These are phyloP conservation scores for Gymnopithys bicolor DNA, from an alignment of 2,797 vertebrate genomes.

Conservation along the genomic window DNA sequence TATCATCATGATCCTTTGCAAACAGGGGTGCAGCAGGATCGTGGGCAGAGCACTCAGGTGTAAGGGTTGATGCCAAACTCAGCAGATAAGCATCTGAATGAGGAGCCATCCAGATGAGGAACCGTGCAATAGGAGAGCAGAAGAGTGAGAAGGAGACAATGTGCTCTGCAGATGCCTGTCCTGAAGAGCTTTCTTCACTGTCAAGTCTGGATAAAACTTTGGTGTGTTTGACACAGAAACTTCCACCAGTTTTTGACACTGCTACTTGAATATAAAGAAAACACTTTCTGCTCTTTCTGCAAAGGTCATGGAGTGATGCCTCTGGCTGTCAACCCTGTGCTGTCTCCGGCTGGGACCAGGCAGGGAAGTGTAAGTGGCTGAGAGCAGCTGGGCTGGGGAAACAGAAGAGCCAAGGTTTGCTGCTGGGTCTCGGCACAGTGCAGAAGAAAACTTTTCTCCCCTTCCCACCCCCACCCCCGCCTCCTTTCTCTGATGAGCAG, in stretches of 20 bases:
- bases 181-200: not conserved
- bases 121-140: not conserved
- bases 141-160: not conserved
- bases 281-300: not conserved
- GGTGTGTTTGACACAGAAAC: not conserved
- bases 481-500: not conserved
- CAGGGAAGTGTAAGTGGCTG: not conserved
- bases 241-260: not conserved
- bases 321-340: not conserved
- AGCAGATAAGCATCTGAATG: conserved; percentile 30
- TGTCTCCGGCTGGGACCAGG: not conserved
- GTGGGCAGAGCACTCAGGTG: not conserved
- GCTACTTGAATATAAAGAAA: not conserved
- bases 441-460: not conserved
- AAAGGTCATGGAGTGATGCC: not conserved
- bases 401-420: not conserved
- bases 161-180: not conserved
- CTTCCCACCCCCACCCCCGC: not conserved
- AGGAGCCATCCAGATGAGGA: conserved; percentile 22
- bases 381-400: not conserved
- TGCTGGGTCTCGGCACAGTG: not conserved
- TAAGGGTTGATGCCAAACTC: not conserved
- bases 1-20: conserved; percentile 26
- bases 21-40: conserved; percentile 37
- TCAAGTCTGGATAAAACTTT: not conserved